Evolutionary conservation across 2,888 invertebrate species (phyloP), one percentile per base, ranked within the genome.

Genomic region (Drosophila nr. perissopoda): DNA sequence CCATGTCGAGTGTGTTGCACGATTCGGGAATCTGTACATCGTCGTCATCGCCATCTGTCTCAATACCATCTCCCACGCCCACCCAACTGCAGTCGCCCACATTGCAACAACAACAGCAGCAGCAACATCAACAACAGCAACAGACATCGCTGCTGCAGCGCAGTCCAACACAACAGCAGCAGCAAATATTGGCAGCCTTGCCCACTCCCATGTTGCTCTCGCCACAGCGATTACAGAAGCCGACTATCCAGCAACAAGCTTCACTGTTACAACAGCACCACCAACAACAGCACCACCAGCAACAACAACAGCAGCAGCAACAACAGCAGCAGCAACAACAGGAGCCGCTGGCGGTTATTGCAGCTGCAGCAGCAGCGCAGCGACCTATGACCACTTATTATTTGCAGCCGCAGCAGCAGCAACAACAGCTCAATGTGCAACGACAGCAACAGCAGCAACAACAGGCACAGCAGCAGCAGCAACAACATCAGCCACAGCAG

Each of bases 11-110:
- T 78, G 80, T 91, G 56, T 21, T 92, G 84, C 92, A 92, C 40
- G 93, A 93, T 81, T 93, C 93, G 5, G 93, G 93, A 4, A 91
- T 93, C 18, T 93, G 92, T 42, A 93, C 93, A 1, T 93, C 93
- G 4, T 92, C 93, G 0, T 93, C 93, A 0, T 92, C 93, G 54
- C 93, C 93, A 10, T 92, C 92, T 6, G 92, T 93, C 27, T 92
- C 93, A 18, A 91, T 92, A 80, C 93, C 93, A 18, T 92, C 93
- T 29, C 93, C 93, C 1, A 90, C 92, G 18, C 82, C 87, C 7
- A 73, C 78, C 7, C 90, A 91, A 34, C 78, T 93, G 49, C 92
- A 91, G 64, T 93, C 93, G n/a, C 93, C 93, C 0, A 91, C 92
- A 13, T 54, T 76, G 85, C 84, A 83, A 42, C 63, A 79, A 36